Percentiles rank a stretch among this genome's conserved stretches.
Conservation (phyloP, 1,140 invertebrate genomes). For the Drosophila neocordata region DNA sequence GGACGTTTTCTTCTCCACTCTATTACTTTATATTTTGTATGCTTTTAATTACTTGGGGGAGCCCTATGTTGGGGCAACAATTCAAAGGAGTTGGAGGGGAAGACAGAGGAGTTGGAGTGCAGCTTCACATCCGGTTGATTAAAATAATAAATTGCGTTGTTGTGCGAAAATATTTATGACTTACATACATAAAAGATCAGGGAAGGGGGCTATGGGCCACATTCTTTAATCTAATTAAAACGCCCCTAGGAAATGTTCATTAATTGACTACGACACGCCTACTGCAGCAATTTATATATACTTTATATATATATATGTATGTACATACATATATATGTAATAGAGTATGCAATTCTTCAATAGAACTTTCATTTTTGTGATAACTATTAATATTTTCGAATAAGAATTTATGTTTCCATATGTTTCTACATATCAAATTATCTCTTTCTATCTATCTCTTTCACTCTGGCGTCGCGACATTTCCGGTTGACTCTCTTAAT, state of each 20-base stretch:
- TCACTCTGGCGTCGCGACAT: slow-evolving; percentile 65
- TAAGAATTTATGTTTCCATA: slow-evolving; percentile 5
- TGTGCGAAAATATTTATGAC: slow-evolving; percentile 74
- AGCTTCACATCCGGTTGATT: slow-evolving; percentile 67
- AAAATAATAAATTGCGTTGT: slow-evolving; percentile 70
- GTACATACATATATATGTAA: not conserved
- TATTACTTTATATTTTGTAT: slow-evolving; percentile 25
- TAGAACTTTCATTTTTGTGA: slow-evolving; percentile 34
- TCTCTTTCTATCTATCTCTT: not conserved
- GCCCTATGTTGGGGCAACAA: not conserved
- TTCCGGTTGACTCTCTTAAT: slow-evolving; percentile 82
- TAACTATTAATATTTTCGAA: slow-evolving; percentile 42
- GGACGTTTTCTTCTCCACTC: not conserved
- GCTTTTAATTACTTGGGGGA: slow-evolving; percentile 56
- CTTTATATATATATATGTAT: slow-evolving; percentile 15
- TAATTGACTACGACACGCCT: slow-evolving; percentile 21
- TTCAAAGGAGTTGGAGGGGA: slow-evolving; percentile 1
- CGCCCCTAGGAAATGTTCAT: slow-evolving; percentile 33
- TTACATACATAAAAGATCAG: slow-evolving; percentile 15
- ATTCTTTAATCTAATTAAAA: slow-evolving; percentile 57
- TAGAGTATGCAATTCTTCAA: slow-evolving; percentile 3
- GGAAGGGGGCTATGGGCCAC: not conserved
- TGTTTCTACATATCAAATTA: slow-evolving; percentile 1
- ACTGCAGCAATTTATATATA: slow-evolving; percentile 1
- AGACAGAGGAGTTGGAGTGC: slow-evolving; percentile 30